Conservation (phyloP, 2,113 vertebrate genomes). For the Hucho hucho region DNA sequence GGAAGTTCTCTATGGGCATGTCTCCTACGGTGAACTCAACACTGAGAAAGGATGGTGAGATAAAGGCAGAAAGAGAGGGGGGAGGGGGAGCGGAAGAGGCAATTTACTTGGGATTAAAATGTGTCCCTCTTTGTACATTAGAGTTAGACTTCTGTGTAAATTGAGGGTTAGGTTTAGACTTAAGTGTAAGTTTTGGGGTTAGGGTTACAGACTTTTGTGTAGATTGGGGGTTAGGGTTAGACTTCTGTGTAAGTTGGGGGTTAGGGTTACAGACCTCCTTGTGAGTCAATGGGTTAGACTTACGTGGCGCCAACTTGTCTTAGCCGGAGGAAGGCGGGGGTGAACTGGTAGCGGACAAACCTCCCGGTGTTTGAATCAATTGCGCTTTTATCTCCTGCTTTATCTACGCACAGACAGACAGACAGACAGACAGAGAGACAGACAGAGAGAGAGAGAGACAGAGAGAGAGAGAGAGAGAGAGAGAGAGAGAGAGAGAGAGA, state of each 20-base stretch:
- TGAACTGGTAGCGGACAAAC: slow-evolving; percentile 76
- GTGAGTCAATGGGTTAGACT: no score
- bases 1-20: slow-evolving; percentile 86
- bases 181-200: slow-evolving; percentile 69
- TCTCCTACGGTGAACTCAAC: slow-evolving; percentile 90
- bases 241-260: slow-evolving; percentile 74
- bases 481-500: neutral
- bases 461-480: neutral
- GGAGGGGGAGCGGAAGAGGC: no score
- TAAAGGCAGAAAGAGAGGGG: no score
- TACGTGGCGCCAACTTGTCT: slow-evolving; percentile 41
- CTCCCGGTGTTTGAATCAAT: slow-evolving; percentile 64
- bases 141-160: slow-evolving; percentile 50
- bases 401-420: slow-evolving; percentile 69
- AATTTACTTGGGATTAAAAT: no score
- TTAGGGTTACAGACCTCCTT: no score
- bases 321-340: slow-evolving; percentile 75
- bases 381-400: slow-evolving; percentile 80
- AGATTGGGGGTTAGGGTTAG: slow-evolving; percentile 52
- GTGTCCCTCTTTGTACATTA: neutral
- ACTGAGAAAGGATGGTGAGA: slow-evolving; percentile 49
- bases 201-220: neutral
- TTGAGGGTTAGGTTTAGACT: slow-evolving; percentile 4
- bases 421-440: neutral
- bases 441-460: slow-evolving; percentile 1